Evolutionary conservation across 2,888 invertebrate genomes (phyloP).

Genomic region (Synanthedon tipuliformis): DNA sequence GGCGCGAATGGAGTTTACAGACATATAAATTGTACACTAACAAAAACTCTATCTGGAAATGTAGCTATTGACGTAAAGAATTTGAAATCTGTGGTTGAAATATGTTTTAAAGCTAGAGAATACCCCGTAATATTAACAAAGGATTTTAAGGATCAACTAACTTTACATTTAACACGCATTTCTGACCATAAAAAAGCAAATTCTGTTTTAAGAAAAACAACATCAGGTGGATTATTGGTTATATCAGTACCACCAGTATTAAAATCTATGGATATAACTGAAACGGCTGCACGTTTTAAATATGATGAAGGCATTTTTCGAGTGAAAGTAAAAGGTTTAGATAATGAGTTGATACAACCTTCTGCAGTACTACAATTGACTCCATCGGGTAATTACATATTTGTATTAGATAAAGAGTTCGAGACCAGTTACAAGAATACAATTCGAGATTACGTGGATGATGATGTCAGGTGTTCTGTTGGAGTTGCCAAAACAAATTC

Average conservation of each 20-base stretch:
- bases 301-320: conserved; percentile 10
- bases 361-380: conserved; percentile 29
- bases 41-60: conserved; percentile 19
- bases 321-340: conserved; percentile 20
- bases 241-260: conserved; percentile 11
- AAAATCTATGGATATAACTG: conserved; percentile 3
- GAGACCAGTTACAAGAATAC: conserved; percentile 25
- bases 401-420: conserved; percentile 46
- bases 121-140: conserved; percentile 16
- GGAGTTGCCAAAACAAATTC: conserved; percentile 26
- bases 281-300: background rate
- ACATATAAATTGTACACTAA: conserved; percentile 12
- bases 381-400: conserved; percentile 29
- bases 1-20: conserved; percentile 11
- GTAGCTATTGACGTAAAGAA: conserved; percentile 17
- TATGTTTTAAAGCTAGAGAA: conserved; percentile 11
- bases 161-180: conserved; percentile 10
- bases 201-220: conserved; percentile 20
- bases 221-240: conserved; percentile 16
- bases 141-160: conserved; percentile 13
- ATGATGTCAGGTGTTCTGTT: conserved; percentile 18
- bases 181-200: conserved; percentile 9
- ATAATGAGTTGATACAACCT: conserved; percentile 13
- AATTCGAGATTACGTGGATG: conserved; percentile 16
- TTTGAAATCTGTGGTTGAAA: conserved; percentile 9